A percentile compares a stretch with the other conserved stretches of the same genome.
Conservation (phyloP, 30 jellyfish, hydroid and myxozoan species). For the Cassiopea xamachana region DNA sequence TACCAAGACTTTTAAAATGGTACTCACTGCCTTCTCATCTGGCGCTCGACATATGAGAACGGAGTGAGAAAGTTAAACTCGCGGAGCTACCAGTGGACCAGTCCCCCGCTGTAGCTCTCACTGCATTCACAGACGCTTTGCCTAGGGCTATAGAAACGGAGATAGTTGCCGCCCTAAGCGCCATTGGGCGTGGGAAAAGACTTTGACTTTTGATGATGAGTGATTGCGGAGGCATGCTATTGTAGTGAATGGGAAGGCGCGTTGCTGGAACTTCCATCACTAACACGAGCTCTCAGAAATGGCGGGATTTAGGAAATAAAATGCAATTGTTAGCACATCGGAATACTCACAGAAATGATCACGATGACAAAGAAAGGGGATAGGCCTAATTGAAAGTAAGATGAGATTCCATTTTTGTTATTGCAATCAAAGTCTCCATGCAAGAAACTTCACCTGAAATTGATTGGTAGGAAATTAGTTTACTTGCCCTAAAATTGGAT, state of each 20-base stretch:
- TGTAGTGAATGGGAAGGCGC: neutral
- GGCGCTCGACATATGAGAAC: too few species aligned
- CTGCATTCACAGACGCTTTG: too few species aligned
- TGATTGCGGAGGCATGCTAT: too few species aligned
- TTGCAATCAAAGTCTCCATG: neutral
- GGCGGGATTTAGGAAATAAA: constrained; percentile 17
- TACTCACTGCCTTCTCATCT: too few species aligned
- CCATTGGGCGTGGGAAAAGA: too few species aligned
- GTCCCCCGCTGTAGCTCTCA: too few species aligned
- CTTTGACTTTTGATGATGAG: too few species aligned
- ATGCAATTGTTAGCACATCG: constrained; percentile 18
- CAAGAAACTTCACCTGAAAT: neutral
- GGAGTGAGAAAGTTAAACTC: too few species aligned
- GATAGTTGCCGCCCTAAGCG: too few species aligned
- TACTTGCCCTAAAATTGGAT: neutral
- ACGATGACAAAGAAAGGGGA: constrained; percentile 16
- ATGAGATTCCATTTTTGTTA: neutral
- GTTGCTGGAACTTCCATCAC: neutral
- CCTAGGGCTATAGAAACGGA: too few species aligned
- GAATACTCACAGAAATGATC: constrained; percentile 10
- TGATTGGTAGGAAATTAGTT: neutral
- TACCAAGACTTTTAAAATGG: too few species aligned
- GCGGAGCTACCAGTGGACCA: too few species aligned
- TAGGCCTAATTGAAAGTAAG: constrained; percentile 25
- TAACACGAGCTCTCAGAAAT: neutral